Evolutionary conservation across 1,140 invertebrate genomes (phyloP), one percentile per base, ranked within the genome.

Genomic region (Oncopodura yosiiana): DNA sequence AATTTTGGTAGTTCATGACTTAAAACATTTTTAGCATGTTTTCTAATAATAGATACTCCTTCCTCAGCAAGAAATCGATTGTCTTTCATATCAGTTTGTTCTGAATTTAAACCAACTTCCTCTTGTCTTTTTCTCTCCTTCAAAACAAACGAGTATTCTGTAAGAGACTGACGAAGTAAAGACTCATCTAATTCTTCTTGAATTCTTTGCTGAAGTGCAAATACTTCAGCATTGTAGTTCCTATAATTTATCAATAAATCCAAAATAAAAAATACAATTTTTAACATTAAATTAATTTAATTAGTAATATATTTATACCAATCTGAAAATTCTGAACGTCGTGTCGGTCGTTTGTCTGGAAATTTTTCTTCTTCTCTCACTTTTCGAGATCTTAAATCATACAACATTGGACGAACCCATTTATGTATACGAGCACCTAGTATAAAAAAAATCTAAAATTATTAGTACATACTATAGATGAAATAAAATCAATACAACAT

Each of bases 191-290:
- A 88, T 8, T 84, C 74, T 74, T 95, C 93, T n/a, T 81, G 80
- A 11, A 95, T 70, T 37, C 93, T 74, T 64, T 82, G 80, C 24
- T 81, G 82, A 75, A 95, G 94, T 3, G 89, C 85, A 75, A 76
- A 94, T 16, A 94, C 53, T 73, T 96, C 93, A 0, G 87, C 78
- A 59, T 84, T 77, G 68, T 89, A 83, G 69, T 94, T 94, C 91
- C 76, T 76, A 53, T 46, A 60, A 60, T 29, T 58, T 34, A 49
- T 32, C 34, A 38, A 19, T 14, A 34, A 14, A 50, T 4, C n/a
- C 41, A 6, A 49, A 45, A 26, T 36, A 52, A 36, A 27, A 38
- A 27, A 45, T 36, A n/a, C n/a, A n/a, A n/a, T n/a, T n/a, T 29
- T 26, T 30, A 29, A 51, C 29, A 2, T 16, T 16, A 23, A 2